Conservation (phyloP, 2,797 vertebrate genomes). For the Botia almorhae region DNA sequence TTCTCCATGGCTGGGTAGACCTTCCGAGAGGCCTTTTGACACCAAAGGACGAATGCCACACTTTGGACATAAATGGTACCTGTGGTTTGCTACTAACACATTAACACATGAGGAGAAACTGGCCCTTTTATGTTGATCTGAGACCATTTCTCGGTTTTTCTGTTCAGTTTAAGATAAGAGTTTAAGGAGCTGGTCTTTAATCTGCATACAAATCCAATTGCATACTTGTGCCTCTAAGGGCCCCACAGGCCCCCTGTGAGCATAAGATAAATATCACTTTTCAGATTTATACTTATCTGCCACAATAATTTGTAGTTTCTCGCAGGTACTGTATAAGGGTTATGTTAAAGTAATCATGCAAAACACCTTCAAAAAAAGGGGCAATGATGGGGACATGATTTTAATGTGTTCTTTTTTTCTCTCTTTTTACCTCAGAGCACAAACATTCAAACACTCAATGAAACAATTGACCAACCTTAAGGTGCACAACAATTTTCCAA, state of each 20-base stretch:
- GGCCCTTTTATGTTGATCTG: background rate
- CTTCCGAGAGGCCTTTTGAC: background rate
- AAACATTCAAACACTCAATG: slow-evolving; percentile 13
- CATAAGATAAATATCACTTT: slow-evolving; percentile 1
- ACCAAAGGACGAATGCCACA: background rate
- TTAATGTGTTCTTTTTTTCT: no score
- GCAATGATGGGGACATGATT: background rate
- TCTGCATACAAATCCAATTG: background rate
- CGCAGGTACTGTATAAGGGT: background rate
- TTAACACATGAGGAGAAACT: background rate
- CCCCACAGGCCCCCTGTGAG: background rate
- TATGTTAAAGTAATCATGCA: background rate
- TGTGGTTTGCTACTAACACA: background rate
- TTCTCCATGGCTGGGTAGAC: slow-evolving; percentile 3
- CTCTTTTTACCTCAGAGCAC: no score
- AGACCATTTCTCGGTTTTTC: background rate
- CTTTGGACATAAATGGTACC: background rate
- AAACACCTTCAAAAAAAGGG: background rate
- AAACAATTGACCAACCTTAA: background rate
- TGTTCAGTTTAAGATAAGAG: background rate
- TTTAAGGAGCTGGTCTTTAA: background rate
- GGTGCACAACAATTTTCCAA: no score
- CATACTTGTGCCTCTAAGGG: background rate
- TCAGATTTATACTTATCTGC: background rate
- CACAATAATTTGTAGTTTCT: background rate